Evolutionary conservation across 2,888 invertebrate species (phyloP), one percentile per base, ranked within the genome.

Genomic region (Antheraea assamensis): DNA sequence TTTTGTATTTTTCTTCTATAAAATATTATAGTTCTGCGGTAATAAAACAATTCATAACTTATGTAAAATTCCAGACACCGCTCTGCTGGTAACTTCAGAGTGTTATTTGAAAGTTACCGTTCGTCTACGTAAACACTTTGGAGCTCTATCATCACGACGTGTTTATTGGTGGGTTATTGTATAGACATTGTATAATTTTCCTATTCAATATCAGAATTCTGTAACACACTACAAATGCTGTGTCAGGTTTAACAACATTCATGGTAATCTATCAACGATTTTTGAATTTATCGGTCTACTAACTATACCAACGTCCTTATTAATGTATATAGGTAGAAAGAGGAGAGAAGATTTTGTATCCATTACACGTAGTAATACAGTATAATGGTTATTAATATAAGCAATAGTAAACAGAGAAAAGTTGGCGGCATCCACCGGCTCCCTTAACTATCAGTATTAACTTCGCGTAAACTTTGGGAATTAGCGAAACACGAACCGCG

Each of bases 401-500:
- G 35, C 17, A n/a, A 52, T 35, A n/a, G 30, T 19, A 55, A 68
- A 42, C n/a, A 52, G 24, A 52, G 30, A 68, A 30, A 73, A 70
- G 58, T 73, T 70, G 58, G 70, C 73, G 17, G 55, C 52, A 52
- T 68, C 72, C 72, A 47, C 72, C 52, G 70, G n/a, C 58, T 17
- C 70, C 70, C 55, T 30, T 61, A 73, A 70, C 70, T 73, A 70
- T 70, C 68, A 35, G 68, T 58, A 70, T 58, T 68, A 73, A 70
- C 35, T 73, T 70, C 70, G 27, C 70, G 70, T 58, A 58, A 75
- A 75, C 68, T 75, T 74, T 71, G 58, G 31, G 75, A 75, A 73
- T 75, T 72, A 74, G 74, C 74, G 72, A 74, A 74, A 75, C 75
- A 58, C 58, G 42, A 73, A 49, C 64, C 71, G 71, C 42, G 68